Evolutionary conservation across 2,888 invertebrate genomes (phyloP).

Genomic region (Serrognathus titanus): DNA sequence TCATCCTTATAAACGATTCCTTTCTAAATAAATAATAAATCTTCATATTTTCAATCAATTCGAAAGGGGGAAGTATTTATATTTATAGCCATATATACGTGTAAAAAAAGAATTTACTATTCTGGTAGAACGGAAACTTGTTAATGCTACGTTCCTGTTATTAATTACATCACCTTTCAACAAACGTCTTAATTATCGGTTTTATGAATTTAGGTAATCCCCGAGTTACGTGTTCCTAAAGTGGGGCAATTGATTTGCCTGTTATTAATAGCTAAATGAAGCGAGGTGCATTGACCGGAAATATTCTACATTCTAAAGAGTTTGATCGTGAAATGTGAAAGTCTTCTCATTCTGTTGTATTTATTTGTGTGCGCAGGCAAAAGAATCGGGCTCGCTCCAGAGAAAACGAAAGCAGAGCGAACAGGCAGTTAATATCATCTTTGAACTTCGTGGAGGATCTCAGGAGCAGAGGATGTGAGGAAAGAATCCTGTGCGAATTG

Average conservation of each 20-base stretch:
- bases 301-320: slow-evolving; percentile 10
- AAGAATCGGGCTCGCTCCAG: slow-evolving; percentile 10
- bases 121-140: too few species aligned
- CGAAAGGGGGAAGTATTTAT: too few species aligned
- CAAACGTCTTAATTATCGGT: too few species aligned
- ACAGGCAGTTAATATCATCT: slow-evolving; percentile 11
- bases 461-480: slow-evolving; percentile 37
- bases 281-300: slow-evolving; percentile 9
- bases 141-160: too few species aligned
- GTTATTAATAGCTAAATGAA: neutral
- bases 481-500: slow-evolving; percentile 41
- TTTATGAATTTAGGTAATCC: too few species aligned
- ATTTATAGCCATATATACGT: too few species aligned
- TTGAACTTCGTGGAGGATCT: slow-evolving; percentile 23
- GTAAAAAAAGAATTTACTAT: too few species aligned
- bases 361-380: neutral
- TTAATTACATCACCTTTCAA: too few species aligned
- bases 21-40: too few species aligned
- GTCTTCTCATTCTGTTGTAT: neutral
- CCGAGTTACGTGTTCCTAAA: too few species aligned
- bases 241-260: neutral
- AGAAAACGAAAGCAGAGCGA: slow-evolving; percentile 18
- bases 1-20: too few species aligned
- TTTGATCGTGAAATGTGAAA: slow-evolving; percentile 14
- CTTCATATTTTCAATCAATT: too few species aligned